Evolutionary conservation across 2,797 vertebrate species (phyloP), one percentile per base, ranked within the genome.

Genomic region (Helostoma temminkii): DNA sequence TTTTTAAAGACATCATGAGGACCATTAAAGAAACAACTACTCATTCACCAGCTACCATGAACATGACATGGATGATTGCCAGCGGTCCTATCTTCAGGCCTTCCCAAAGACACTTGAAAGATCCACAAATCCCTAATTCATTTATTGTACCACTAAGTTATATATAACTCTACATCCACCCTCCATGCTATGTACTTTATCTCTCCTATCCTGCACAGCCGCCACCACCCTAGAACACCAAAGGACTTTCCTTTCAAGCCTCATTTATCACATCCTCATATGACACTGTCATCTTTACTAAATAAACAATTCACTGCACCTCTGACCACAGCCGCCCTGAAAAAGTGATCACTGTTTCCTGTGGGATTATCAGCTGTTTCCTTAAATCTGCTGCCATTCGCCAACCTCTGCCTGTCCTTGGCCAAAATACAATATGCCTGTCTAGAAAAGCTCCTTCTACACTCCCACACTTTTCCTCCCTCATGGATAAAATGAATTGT

Each of bases 351-450:
- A 69, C 37, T 58, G 61, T 90, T 89, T 90, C 88, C 87, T 84
- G 81, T 87, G 80, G 84, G 82, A 86, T 85, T 78, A 83, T 89
- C 83, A 84, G 78, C 74, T 85, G 84, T 84, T 91, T 90, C 85
- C 86, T 87, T 56, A 77, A 75, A 83, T 78, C 71, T 73, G 18
- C 53, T 49, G 63, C 56, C 25, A 60, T 86, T 76, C 76, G 71
- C 76, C 77, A 76, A 46, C 74, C 49, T 64, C 58, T 81, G 70
- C 80, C 80, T 62, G 3, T 71, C 61, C 39, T 71, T 84, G 73
- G 86, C 76, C 4, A 25, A n/a, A 28, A 66, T 26, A 16, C 71
- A 79, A 61, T 2, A 55, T 0, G 41, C 25, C 49, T 77, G 70
- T 60, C 62, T 57, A 74, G 46, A 77, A 76, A 76, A 66, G 56